Percentiles rank a stretch among this genome's conserved stretches.
phyloP scores from a whole-genome alignment of 2,113 vertebrate genomes.

The Egretta garzetta region DNA sequence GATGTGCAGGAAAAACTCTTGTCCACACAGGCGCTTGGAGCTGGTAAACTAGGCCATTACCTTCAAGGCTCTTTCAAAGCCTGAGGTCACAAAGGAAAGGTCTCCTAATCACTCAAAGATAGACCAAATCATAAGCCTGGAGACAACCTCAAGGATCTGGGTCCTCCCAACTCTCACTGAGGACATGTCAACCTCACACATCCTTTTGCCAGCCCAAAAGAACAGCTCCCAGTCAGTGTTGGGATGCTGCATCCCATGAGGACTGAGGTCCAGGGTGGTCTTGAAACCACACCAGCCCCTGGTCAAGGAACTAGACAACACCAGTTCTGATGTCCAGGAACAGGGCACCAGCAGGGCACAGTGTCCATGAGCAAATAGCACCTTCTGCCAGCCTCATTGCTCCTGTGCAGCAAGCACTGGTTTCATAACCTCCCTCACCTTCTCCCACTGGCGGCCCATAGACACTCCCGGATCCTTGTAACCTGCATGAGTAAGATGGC shows the following conservation, averaged over 20 bases:
- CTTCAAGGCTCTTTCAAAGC: neutral
- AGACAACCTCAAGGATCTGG: neutral
- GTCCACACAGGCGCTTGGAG: neutral
- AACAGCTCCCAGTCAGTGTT: neutral
- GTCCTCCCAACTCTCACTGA: neutral
- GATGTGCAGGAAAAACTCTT: neutral
- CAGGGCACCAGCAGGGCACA: neutral
- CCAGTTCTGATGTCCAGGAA: neutral
- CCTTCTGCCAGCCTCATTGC: neutral
- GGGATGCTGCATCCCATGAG: neutral
- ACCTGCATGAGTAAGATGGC: neutral
- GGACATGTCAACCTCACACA: neutral
- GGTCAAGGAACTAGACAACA: neutral
- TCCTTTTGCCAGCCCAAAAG: neutral
- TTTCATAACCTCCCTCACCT: neutral
- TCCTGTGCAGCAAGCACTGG: accelerated
- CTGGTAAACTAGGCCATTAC: neutral
- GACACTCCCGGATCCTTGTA: neutral
- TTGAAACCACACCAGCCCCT: neutral
- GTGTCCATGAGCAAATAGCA: neutral
- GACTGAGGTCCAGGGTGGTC: neutral
- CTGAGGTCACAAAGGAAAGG: neutral
- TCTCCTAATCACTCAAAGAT: neutral
- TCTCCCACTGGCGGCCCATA: neutral
- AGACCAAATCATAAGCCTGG: neutral